Evolutionary conservation across 92 coral and sea anemone genomes (phyloP).

Genomic region (Ricordea florida): DNA sequence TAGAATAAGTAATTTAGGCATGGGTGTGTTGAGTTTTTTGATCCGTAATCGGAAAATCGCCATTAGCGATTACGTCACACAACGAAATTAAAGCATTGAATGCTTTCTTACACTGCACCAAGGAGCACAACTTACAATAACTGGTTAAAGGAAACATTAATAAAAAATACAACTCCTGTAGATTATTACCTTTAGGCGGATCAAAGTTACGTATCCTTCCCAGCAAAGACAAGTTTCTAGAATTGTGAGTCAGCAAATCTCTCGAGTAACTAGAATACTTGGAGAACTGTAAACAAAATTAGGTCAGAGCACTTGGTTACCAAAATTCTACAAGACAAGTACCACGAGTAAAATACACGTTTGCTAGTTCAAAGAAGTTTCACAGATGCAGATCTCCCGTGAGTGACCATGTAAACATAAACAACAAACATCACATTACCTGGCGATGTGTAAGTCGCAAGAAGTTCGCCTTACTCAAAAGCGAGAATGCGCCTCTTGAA

Average conservation of each 20-base stretch:
- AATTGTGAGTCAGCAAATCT: constrained; percentile 27
- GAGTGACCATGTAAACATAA: too few species aligned
- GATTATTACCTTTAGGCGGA: constrained; percentile 42
- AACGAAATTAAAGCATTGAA: too few species aligned
- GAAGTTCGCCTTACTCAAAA: constrained; percentile 5
- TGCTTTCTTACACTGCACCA: neutral
- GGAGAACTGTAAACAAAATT: neutral
- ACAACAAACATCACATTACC: too few species aligned
- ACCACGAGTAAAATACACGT: neutral
- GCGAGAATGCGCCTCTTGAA: constrained; percentile 1
- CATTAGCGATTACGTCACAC: too few species aligned
- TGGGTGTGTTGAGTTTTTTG: too few species aligned
- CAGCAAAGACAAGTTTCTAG: constrained; percentile 4
- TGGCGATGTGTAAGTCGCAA: constrained; percentile 17
- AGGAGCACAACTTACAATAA: neutral
- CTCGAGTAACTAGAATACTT: neutral
- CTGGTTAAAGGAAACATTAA: neutral
- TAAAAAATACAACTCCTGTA: neutral
- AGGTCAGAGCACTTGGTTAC: neutral
- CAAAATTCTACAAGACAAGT: neutral
- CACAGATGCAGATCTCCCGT: too few species aligned
- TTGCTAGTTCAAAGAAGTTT: neutral
- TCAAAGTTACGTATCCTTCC: constrained; percentile 9
- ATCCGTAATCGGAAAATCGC: too few species aligned
- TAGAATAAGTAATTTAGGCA: too few species aligned